These are phyloP conservation scores for Oryzias dopingdopingensis DNA, from an alignment of 2,797 vertebrate genomes.

Conservation along the genomic window DNA sequence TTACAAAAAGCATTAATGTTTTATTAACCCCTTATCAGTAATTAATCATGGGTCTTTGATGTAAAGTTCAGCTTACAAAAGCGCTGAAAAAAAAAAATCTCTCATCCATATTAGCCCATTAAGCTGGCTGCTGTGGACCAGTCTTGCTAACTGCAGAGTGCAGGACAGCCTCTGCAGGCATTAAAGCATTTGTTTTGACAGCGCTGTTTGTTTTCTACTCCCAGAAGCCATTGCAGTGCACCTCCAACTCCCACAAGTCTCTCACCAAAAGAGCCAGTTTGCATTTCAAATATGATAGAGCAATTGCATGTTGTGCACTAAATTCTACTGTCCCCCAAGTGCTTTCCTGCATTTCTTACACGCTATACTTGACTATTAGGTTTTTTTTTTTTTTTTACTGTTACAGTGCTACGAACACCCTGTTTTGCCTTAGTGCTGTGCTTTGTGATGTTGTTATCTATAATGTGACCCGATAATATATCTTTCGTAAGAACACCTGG, in stretches of 20 bases:
- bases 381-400: slow-evolving; percentile 7
- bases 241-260: slow-evolving; percentile 77
- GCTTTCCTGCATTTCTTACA: slow-evolving; percentile 39
- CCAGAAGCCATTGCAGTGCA: slow-evolving; percentile 78
- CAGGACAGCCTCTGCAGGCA: slow-evolving; percentile 77
- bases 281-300: slow-evolving; percentile 78
- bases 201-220: slow-evolving; percentile 80
- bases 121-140: slow-evolving; percentile 66
- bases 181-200: slow-evolving; percentile 81
- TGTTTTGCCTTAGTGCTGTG: slow-evolving; percentile 22
- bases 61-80: slow-evolving; percentile 86
- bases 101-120: slow-evolving; percentile 76
- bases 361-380: slow-evolving; percentile 54
- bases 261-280: slow-evolving; percentile 77
- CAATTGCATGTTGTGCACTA: slow-evolving; percentile 73
- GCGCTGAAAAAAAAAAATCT: slow-evolving; percentile 69
- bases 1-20: slow-evolving; percentile 86
- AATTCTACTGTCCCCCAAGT: slow-evolving; percentile 47
- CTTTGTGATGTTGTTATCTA: slow-evolving; percentile 18
- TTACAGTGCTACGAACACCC: slow-evolving; percentile 12
- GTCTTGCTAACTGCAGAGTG: slow-evolving; percentile 70
- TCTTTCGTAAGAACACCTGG: slow-evolving; percentile 33
- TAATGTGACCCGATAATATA: slow-evolving; percentile 27
- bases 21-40: slow-evolving; percentile 89
- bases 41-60: slow-evolving; percentile 87